Conservation (phyloP, 2,113 vertebrate species). For the Gracilinanus agilis region DNA sequence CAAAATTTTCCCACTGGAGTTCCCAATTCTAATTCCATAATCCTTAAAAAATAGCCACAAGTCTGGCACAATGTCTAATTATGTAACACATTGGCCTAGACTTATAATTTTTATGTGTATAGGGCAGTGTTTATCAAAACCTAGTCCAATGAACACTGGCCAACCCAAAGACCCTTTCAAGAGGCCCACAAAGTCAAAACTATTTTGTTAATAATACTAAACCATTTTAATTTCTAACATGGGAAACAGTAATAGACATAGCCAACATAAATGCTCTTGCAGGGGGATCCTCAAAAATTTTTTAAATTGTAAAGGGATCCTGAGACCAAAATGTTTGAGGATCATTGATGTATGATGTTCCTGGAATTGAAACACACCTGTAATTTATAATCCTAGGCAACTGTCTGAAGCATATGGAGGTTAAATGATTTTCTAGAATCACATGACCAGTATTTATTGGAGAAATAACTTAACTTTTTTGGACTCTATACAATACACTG, state of each 20-base stretch:
- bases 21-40: not conserved
- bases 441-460: not conserved
- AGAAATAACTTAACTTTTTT: not conserved
- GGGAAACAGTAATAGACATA: not conserved
- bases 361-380: not conserved
- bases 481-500: not conserved
- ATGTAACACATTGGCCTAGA: not conserved
- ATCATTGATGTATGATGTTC: not conserved
- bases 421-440: not conserved
- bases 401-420: not conserved
- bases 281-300: not conserved
- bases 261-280: not conserved
- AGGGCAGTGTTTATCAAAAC: not conserved
- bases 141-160: not conserved
- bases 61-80: accelerated
- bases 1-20: not conserved
- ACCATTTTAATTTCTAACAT: not conserved
- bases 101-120: not conserved
- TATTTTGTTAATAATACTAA: not conserved
- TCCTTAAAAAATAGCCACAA: not conserved
- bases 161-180: not conserved
- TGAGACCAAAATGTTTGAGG: not conserved
- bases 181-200: not conserved
- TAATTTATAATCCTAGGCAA: not conserved
- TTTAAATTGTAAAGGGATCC: not conserved